Evolutionary conservation across 2,797 vertebrate species (phyloP).

Genomic region (Menidia menidia): DNA sequence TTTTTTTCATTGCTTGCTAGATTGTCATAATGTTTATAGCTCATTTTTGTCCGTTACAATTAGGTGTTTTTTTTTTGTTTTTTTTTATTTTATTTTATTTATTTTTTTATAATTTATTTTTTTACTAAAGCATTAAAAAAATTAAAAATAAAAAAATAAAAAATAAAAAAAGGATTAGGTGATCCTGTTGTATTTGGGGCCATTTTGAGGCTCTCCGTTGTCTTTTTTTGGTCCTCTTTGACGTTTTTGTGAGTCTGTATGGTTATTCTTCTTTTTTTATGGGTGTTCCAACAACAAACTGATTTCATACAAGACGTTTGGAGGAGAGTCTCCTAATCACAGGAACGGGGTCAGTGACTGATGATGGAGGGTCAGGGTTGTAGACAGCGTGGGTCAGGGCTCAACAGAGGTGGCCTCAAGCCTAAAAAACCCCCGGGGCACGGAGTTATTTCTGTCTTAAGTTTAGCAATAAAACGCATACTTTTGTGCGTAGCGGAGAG

Average conservation of each 20-base stretch:
- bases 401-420: conserved; percentile 65
- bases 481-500: conserved; percentile 68
- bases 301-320: conserved; percentile 3
- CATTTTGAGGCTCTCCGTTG: too few species aligned
- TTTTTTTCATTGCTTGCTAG: too few species aligned
- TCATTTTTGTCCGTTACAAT: too few species aligned
- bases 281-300: neutral
- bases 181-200: too few species aligned
- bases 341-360: conserved; percentile 22
- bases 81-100: neutral
- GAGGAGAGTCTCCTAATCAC: conserved; percentile 14
- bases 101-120: neutral
- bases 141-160: too few species aligned
- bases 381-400: conserved; percentile 45
- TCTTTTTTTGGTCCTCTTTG: neutral
- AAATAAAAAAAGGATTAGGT: too few species aligned
- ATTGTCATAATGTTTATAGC: too few species aligned
- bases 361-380: conserved; percentile 50
- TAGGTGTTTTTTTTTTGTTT: neutral
- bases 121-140: neutral
- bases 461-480: conserved; percentile 77
- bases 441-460: conserved; percentile 68
- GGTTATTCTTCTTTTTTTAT: neutral
- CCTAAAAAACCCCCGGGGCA: conserved; percentile 45
- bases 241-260: neutral